Conservation (phyloP, 1,140 invertebrate species). For the Venturia canescens region DNA sequence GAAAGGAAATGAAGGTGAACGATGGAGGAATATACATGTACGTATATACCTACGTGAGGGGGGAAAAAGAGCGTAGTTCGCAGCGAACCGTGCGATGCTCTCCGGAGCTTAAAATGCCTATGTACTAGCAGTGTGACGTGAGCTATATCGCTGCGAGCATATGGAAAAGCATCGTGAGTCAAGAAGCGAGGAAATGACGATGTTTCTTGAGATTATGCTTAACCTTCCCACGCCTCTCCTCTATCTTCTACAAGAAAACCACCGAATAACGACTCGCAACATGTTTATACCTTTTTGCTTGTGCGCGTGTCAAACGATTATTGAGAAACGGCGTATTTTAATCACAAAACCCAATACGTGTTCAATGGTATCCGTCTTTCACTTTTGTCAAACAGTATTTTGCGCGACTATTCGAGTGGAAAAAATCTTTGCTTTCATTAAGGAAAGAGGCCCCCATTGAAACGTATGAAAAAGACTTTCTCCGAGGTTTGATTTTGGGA, state of each 20-base stretch:
- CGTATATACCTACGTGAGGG: neutral
- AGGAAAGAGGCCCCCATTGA: no score
- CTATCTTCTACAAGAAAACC: neutral
- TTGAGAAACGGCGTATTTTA: no score
- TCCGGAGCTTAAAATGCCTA: conserved; percentile 3
- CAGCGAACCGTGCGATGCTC: conserved; percentile 4
- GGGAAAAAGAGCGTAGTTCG: neutral
- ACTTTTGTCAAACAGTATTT: no score
- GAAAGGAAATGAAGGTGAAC: conserved; percentile 36
- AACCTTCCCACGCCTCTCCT: neutral
- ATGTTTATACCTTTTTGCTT: neutral
- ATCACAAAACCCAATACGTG: neutral
- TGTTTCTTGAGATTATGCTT: conserved; percentile 5
- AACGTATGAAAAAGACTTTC: no score
- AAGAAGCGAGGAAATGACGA: conserved; percentile 6
- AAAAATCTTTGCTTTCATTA: no score
- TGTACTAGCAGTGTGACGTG: neutral
- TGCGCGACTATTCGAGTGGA: no score
- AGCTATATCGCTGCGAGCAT: neutral
- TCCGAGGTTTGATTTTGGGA: no score
- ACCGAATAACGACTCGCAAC: conserved; percentile 3
- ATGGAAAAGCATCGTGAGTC: conserved; percentile 4
- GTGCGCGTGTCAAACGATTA: neutral
- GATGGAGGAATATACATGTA: neutral
- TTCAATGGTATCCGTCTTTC: neutral